Percentiles rank a stretch among this genome's conserved stretches.
phyloP scores from a whole-genome alignment of 2,797 vertebrate genomes.

The Rhinophrynus dorsalis region DNA sequence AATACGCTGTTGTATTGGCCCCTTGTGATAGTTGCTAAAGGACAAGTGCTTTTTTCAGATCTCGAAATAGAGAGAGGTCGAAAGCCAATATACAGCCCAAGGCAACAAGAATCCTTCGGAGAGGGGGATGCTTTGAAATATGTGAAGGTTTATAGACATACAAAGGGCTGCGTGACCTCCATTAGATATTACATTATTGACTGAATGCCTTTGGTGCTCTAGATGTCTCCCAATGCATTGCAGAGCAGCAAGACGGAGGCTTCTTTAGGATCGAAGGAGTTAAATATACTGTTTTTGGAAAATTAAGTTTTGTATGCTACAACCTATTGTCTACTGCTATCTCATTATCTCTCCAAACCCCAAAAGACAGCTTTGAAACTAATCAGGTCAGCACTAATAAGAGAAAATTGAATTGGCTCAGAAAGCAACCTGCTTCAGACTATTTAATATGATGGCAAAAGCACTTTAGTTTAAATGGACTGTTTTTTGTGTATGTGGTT shows the following conservation, averaged over 20 bases:
- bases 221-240: background rate
- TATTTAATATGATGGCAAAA: background rate
- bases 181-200: constrained; percentile 2
- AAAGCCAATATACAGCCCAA: constrained; percentile 19
- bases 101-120: constrained; percentile 23
- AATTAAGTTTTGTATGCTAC: constrained; percentile 24
- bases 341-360: constrained; percentile 29
- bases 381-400: constrained; percentile 47
- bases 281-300: constrained; percentile 15
- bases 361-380: constrained; percentile 16
- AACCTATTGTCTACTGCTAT: constrained; percentile 25
- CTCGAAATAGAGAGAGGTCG: constrained; percentile 32
- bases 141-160: constrained; percentile 6
- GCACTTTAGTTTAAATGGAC: background rate
- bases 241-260: too few species aligned
- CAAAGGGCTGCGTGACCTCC: background rate
- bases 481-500: too few species aligned
- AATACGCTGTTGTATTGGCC: constrained; percentile 18
- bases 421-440: background rate
- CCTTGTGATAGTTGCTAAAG: constrained; percentile 33
- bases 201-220: background rate
- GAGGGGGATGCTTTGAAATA: constrained; percentile 2
- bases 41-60: constrained; percentile 43
- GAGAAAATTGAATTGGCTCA: constrained; percentile 16
- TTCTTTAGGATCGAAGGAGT: too few species aligned